Conservation (phyloP, 2,888 invertebrate species). For the Xestia sexstrigata region DNA sequence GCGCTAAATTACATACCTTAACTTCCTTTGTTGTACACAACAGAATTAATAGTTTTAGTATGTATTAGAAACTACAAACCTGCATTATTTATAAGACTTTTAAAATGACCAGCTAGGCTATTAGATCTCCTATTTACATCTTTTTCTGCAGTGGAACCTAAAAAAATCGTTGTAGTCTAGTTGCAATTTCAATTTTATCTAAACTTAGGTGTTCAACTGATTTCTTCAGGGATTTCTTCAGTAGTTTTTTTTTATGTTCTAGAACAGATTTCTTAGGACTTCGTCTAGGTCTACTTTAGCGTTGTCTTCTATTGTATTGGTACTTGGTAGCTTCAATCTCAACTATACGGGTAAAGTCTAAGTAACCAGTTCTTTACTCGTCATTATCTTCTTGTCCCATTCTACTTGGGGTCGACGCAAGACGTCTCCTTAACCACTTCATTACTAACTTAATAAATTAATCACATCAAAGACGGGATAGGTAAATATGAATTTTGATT, state of each 20-base stretch:
- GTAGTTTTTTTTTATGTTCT: conserved; percentile 4
- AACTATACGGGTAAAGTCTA: too few relatives aligned
- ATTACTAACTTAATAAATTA: too few relatives aligned
- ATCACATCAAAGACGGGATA: neutral
- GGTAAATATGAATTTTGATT: neutral
- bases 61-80: neutral
- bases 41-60: neutral
- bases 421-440: too few relatives aligned
- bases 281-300: neutral
- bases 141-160: neutral
- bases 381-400: too few relatives aligned
- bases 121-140: neutral
- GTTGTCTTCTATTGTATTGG: too few relatives aligned
- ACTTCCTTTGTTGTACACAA: neutral
- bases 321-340: too few relatives aligned
- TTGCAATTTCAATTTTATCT: conserved; percentile 3
- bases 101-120: too few relatives aligned
- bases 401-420: too few relatives aligned
- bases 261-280: neutral
- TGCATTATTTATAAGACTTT: neutral
- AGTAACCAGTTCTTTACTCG: too few relatives aligned
- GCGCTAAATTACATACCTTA: neutral
- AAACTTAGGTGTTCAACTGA: neutral
- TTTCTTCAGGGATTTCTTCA: conserved; percentile 27
- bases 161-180: neutral